These are phyloP conservation scores for Prenolepis imparis DNA, from an alignment of 2,888 invertebrate genomes.

Conservation along the genomic window DNA sequence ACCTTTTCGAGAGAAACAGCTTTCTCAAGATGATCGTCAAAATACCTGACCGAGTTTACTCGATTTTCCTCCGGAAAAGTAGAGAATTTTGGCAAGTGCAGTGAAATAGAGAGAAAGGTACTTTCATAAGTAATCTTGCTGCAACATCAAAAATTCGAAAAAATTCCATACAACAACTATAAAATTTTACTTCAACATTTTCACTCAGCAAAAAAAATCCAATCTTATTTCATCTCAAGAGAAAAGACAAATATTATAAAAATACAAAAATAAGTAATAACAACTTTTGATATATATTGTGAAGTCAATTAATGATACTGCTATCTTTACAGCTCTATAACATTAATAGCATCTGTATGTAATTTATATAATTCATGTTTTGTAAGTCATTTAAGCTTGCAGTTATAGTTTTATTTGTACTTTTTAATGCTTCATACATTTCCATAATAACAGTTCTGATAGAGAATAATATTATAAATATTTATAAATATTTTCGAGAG, in stretches of 20 bases:
- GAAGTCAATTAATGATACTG: constrained; percentile 35
- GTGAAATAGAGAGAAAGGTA: constrained; percentile 51
- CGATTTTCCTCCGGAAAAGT: constrained; percentile 27
- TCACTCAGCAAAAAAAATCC: not conserved
- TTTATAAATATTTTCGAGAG: not conserved
- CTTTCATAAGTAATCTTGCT: constrained; percentile 47
- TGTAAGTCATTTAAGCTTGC: not conserved
- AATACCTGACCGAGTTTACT: constrained; percentile 52
- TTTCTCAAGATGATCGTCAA: constrained; percentile 33
- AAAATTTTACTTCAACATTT: constrained; percentile 9
- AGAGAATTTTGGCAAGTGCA: constrained; percentile 59
- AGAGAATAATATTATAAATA: not conserved
- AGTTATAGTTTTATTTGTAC: too few species aligned
- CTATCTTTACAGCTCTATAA: not conserved
- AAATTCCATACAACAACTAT: constrained; percentile 47
- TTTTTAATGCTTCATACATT: not conserved
- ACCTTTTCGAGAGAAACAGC: constrained; percentile 14
- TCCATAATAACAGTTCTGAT: not conserved
- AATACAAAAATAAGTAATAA: constrained; percentile 8
- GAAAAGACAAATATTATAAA: not conserved
- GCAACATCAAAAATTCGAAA: constrained; percentile 31
- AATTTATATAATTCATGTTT: not conserved
- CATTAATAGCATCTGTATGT: not conserved
- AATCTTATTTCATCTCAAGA: constrained; percentile 15
- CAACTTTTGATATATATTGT: not conserved